Conservation (phyloP, 1,140 invertebrate genomes). For the Lepidurus packardi region DNA sequence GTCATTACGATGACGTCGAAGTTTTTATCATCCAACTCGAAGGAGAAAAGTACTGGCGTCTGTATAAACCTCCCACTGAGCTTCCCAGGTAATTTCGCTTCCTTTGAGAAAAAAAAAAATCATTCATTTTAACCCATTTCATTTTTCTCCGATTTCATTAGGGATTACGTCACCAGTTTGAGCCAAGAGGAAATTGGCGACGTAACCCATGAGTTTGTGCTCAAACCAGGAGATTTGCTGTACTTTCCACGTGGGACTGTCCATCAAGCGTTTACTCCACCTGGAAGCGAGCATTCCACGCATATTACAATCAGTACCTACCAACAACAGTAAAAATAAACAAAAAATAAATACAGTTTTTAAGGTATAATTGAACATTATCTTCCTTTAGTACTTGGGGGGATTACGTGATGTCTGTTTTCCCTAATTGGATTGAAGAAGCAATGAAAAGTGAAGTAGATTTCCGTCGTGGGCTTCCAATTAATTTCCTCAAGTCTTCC, state of each 20-base stretch:
- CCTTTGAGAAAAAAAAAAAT: no score
- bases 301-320: conserved; percentile 54
- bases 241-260: conserved; percentile 57
- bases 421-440: conserved; percentile 42
- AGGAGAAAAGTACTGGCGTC: conserved; percentile 56
- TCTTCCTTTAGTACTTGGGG: conserved; percentile 30
- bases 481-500: conserved; percentile 31
- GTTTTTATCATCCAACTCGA: conserved; percentile 61
- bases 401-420: conserved; percentile 46
- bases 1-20: conserved; percentile 61
- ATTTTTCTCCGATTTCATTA: conserved; percentile 30
- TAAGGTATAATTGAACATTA: not conserved
- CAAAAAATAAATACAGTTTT: not conserved
- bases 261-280: conserved; percentile 49
- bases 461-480: conserved; percentile 49
- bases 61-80: conserved; percentile 47
- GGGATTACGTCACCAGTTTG: conserved; percentile 50
- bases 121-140: not conserved
- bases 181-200: conserved; percentile 46
- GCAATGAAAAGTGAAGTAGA: conserved; percentile 49
- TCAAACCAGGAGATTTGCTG: conserved; percentile 54
- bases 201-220: conserved; percentile 49
- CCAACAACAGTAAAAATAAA: conserved; percentile 42
- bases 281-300: conserved; percentile 49
- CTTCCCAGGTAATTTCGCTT: conserved; percentile 36